Evolutionary conservation across 2,888 invertebrate genomes (phyloP).

Genomic region (Scaptomyza cyrtandrae): DNA sequence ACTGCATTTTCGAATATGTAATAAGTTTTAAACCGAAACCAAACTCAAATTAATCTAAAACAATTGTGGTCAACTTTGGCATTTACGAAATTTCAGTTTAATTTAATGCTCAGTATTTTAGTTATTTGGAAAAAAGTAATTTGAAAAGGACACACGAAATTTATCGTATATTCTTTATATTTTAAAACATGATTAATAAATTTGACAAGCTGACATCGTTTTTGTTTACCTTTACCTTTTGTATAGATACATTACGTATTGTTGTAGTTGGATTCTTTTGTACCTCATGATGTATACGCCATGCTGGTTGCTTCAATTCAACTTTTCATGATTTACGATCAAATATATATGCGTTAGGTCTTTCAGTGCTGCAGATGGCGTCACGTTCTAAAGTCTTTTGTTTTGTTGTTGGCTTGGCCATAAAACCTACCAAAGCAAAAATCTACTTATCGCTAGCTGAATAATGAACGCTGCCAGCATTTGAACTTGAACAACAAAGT

Average conservation of each 20-base stretch:
- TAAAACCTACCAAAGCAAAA: constrained; percentile 19
- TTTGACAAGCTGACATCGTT: constrained; percentile 24
- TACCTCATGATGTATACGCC: constrained; percentile 35
- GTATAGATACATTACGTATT: neutral
- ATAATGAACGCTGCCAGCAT: constrained; percentile 27
- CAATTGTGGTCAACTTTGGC: constrained; percentile 29
- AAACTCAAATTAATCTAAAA: constrained; percentile 13
- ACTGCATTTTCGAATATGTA: neutral
- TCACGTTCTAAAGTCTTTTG: constrained; percentile 41
- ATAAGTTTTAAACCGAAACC: neutral
- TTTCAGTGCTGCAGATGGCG: constrained; percentile 31
- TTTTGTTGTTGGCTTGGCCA: constrained; percentile 11
- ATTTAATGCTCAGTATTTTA: too few species aligned
- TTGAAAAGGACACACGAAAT: constrained; percentile 11
- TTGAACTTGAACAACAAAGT: constrained; percentile 24
- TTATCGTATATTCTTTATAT: neutral
- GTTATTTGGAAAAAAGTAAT: neutral
- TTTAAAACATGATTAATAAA: constrained; percentile 48
- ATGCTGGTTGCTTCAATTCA: constrained; percentile 13
- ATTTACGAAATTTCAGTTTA: constrained; percentile 19
- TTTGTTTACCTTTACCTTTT: constrained; percentile 9
- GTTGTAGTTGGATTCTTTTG: neutral
- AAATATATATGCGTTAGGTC: neutral
- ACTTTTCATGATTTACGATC: constrained; percentile 44
- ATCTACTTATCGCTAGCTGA: constrained; percentile 40